Evolutionary conservation across 2,888 invertebrate species (phyloP).

Genomic region (Bedellia somnulentella): DNA sequence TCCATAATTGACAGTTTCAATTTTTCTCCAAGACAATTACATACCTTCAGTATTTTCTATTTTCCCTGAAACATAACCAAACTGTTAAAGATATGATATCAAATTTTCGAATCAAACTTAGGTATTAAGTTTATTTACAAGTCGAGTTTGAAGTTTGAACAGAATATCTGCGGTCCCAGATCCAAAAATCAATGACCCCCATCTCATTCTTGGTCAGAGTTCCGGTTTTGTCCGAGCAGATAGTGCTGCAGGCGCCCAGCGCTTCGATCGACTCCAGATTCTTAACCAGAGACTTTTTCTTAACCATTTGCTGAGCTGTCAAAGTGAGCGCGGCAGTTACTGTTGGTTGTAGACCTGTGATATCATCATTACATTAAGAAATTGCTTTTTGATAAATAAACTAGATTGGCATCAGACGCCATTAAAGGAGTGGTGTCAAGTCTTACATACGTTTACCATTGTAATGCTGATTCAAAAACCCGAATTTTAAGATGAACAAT

Average conservation of each 20-base stretch:
- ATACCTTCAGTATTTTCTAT: conserved; percentile 23
- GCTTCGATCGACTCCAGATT: conserved; percentile 99
- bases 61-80: conserved; percentile 21
- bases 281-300: conserved; percentile 96
- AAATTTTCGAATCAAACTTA: no score
- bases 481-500: no score
- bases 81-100: neutral
- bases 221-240: conserved; percentile 98
- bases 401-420: no score
- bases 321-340: conserved; percentile 97
- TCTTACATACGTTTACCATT: no score
- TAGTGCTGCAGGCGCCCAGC: conserved; percentile 95
- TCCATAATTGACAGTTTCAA: no score
- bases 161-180: conserved; percentile 84
- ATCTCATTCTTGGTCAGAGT: conserved; percentile 98
- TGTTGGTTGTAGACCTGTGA: conserved; percentile 83
- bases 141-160: no score
- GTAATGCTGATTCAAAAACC: no score
- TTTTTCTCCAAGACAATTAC: no score
- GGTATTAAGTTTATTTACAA: no score
- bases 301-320: conserved; percentile 97
- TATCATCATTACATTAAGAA: no score
- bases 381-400: no score
- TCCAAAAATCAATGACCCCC: conserved; percentile 98
- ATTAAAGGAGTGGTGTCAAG: no score